Percentiles rank a stretch among this genome's conserved stretches.
These are phyloP conservation scores for Orchesella flavescens DNA, from an alignment of 2,888 invertebrate species.

Conservation along the genomic window DNA sequence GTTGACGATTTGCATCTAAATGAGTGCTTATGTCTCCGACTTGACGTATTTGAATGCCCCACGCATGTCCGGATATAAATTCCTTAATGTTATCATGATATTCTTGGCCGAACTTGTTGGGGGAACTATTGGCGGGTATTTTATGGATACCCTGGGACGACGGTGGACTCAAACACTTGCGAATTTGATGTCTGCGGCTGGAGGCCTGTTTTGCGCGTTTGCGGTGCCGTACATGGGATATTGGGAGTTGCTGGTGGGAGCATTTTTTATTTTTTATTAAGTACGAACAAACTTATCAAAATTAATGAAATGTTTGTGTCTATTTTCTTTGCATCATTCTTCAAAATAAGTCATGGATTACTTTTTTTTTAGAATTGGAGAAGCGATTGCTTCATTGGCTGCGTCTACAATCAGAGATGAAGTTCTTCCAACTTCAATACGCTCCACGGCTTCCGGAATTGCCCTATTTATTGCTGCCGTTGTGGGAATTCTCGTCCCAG, in stretches of 20 bases:
- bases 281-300: too few species aligned
- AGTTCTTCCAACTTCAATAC: conserved; percentile 79
- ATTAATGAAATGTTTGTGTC: too few species aligned
- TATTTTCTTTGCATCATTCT: too few species aligned
- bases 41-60: conserved; percentile 57
- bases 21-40: conserved; percentile 46
- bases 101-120: conserved; percentile 57
- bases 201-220: conserved; percentile 50
- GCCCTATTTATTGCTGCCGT: conserved; percentile 78
- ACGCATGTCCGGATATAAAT: conserved; percentile 54
- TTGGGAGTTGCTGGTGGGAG: conserved; percentile 22
- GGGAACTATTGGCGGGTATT: conserved; percentile 73
- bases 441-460: conserved; percentile 80
- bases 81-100: conserved; percentile 56
- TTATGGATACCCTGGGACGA: conserved; percentile 77
- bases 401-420: conserved; percentile 79
- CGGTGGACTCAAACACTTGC: conserved; percentile 73
- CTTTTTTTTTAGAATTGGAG: conserved; percentile 29
- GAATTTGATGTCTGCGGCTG: conserved; percentile 32
- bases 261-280: conserved; percentile 52
- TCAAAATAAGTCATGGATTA: too few species aligned
- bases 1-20: conserved; percentile 12
- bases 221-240: conserved; percentile 48
- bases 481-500: conserved; percentile 78
- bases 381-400: conserved; percentile 78